A percentile compares a stretch with the other conserved stretches of the same genome.
These are phyloP conservation scores for Athetis lepigone DNA, from an alignment of 2,888 invertebrate genomes.

Conservation along the genomic window DNA sequence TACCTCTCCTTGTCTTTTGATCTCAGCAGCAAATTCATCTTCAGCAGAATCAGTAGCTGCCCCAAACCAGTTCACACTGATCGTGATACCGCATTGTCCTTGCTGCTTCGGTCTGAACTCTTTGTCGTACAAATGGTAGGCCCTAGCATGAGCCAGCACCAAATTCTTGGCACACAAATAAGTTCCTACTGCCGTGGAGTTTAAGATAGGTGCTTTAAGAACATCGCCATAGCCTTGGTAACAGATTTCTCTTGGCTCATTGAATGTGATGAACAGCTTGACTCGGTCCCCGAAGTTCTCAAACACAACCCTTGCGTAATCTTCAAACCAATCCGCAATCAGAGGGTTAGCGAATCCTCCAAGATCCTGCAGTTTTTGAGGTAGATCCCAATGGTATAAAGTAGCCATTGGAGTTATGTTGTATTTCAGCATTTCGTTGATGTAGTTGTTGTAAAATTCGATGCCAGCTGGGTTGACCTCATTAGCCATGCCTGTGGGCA, in stretches of 20 bases:
- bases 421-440: constrained; percentile 90
- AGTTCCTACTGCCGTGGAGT: constrained; percentile 80
- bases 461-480: constrained; percentile 90
- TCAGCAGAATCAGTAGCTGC: constrained; percentile 74
- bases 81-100: constrained; percentile 69
- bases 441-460: constrained; percentile 91
- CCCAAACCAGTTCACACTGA: constrained; percentile 67
- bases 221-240: constrained; percentile 82
- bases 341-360: constrained; percentile 73
- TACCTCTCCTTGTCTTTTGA: constrained; percentile 70
- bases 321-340: constrained; percentile 83
- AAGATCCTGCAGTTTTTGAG: constrained; percentile 72
- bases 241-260: constrained; percentile 86
- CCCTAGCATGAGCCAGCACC: constrained; percentile 88
- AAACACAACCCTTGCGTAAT: constrained; percentile 85
- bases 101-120: constrained; percentile 69
- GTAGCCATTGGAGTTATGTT: constrained; percentile 91
- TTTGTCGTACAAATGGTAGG: constrained; percentile 78
- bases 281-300: constrained; percentile 85
- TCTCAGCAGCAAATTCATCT: constrained; percentile 79
- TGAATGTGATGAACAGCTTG: constrained; percentile 68
- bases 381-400: constrained; percentile 89
- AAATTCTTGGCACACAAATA: constrained; percentile 87
- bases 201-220: constrained; percentile 73
- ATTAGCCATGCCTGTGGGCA: constrained; percentile 89